Evolutionary conservation across 2,113 vertebrate genomes (phyloP).

Genomic region (Nymphicus hollandicus): DNA sequence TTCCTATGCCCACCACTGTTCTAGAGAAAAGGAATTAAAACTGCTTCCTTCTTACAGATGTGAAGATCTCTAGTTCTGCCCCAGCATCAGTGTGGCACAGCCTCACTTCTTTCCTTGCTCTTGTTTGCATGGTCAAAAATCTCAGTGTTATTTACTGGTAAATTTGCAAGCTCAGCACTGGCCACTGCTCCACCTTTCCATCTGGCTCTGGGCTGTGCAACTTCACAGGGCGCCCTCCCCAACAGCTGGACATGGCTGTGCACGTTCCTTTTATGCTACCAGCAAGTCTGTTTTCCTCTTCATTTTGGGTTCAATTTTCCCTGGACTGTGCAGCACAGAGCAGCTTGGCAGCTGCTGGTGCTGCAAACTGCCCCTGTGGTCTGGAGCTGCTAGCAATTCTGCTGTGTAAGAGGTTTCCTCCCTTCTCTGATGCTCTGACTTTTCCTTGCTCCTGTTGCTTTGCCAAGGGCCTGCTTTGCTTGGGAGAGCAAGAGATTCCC

Average conservation of each 20-base stretch:
- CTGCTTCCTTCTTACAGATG: not conserved
- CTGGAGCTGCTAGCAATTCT: not conserved
- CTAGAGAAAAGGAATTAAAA: not conserved
- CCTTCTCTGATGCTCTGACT: not conserved
- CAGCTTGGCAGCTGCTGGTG: not conserved
- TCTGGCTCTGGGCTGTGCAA: not conserved
- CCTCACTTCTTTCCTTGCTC: not conserved
- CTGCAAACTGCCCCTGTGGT: not conserved
- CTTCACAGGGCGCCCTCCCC: not conserved
- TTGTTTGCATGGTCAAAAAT: accelerated
- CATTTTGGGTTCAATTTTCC: not conserved
- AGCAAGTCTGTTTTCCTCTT: not conserved
- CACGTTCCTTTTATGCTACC: not conserved
- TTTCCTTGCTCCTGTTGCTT: not conserved
- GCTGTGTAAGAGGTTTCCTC: not conserved
- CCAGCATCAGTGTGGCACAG: not conserved
- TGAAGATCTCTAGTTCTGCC: not conserved
- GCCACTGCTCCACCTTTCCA: not conserved
- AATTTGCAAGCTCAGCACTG: not conserved
- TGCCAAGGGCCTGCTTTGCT: not conserved
- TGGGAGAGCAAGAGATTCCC: not conserved
- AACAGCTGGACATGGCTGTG: not conserved
- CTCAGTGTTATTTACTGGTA: not conserved
- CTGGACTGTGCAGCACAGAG: not conserved
- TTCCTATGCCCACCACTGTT: not conserved